Percentiles rank a stretch among this genome's conserved stretches.
phyloP scores from a whole-genome alignment of 2,888 invertebrate genomes.

The Thecophora atra region DNA sequence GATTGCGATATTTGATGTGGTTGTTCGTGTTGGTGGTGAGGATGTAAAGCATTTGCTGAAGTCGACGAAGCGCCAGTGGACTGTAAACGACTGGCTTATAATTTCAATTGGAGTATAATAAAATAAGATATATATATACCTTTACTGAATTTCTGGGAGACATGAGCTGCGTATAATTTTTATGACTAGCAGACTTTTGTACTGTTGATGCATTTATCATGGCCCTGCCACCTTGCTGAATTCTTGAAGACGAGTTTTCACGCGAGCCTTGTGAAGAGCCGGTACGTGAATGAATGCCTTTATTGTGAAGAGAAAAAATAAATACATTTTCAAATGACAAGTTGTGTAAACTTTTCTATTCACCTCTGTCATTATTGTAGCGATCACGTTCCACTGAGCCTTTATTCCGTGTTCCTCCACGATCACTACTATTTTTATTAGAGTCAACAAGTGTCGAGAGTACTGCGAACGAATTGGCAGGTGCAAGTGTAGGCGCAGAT shows the following conservation, averaged over 20 bases:
- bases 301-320: slow-evolving; percentile 30
- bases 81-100: not conserved
- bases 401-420: slow-evolving; percentile 60
- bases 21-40: slow-evolving; percentile 39
- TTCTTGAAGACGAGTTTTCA: slow-evolving; percentile 64
- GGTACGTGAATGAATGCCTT: slow-evolving; percentile 68
- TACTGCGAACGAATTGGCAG: slow-evolving; percentile 62
- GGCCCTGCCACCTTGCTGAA: slow-evolving; percentile 52
- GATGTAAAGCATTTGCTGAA: slow-evolving; percentile 28
- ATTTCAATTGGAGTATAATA: not conserved
- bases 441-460: slow-evolving; percentile 57
- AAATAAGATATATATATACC: slow-evolving; percentile 45
- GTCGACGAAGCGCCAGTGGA: slow-evolving; percentile 31
- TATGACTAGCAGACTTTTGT: slow-evolving; percentile 65
- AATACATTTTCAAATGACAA: too few relatives aligned
- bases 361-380: slow-evolving; percentile 55
- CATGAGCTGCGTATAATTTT: slow-evolving; percentile 60
- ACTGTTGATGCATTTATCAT: slow-evolving; percentile 55
- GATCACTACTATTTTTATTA: slow-evolving; percentile 50
- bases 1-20: slow-evolving; percentile 33
- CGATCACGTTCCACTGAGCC: slow-evolving; percentile 63
- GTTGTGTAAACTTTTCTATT: not conserved
- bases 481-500: slow-evolving; percentile 54
- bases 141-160: slow-evolving; percentile 54
- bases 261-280: slow-evolving; percentile 70